Evolutionary conservation across 2,888 invertebrate species (phyloP).

Genomic region (Petrophora chlorosata): DNA sequence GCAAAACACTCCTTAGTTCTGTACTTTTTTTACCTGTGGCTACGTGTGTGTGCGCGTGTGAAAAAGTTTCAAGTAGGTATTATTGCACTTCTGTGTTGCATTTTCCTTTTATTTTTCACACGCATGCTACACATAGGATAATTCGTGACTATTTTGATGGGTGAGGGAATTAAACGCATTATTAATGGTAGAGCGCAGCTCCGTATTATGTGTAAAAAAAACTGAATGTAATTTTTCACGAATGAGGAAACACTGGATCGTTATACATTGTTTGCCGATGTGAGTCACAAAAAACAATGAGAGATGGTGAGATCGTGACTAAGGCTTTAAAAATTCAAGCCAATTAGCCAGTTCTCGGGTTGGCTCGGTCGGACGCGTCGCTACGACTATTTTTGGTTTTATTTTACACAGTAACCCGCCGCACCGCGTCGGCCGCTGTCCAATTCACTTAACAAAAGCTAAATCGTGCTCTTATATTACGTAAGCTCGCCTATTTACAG

Average conservation of each 20-base stretch:
- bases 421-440: conserved; percentile 26
- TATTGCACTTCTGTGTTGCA: too few relatives aligned
- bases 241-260: conserved; percentile 55
- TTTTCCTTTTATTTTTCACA: too few relatives aligned
- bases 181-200: conserved; percentile 28
- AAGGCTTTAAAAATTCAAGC: conserved; percentile 75
- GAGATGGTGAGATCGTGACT: conserved; percentile 67
- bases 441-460: conserved; percentile 38
- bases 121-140: too few relatives aligned
- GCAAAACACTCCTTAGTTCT: too few relatives aligned
- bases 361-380: conserved; percentile 35
- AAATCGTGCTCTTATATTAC: conserved; percentile 40
- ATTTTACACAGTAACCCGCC: conserved; percentile 41
- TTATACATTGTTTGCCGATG: conserved; percentile 53
- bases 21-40: too few relatives aligned
- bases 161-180: conserved; percentile 2
- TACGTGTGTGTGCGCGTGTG: too few relatives aligned
- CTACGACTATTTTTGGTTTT: conserved; percentile 46
- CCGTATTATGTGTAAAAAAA: conserved; percentile 30
- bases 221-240: conserved; percentile 44
- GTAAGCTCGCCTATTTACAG: conserved; percentile 38
- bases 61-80: too few relatives aligned
- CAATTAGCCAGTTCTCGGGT: conserved; percentile 62
- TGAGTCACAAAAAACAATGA: conserved; percentile 69
- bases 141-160: conserved; percentile 1